phyloP scores from a whole-genome alignment of 2,797 vertebrate genomes.

The Threskiornis aethiopicus region DNA sequence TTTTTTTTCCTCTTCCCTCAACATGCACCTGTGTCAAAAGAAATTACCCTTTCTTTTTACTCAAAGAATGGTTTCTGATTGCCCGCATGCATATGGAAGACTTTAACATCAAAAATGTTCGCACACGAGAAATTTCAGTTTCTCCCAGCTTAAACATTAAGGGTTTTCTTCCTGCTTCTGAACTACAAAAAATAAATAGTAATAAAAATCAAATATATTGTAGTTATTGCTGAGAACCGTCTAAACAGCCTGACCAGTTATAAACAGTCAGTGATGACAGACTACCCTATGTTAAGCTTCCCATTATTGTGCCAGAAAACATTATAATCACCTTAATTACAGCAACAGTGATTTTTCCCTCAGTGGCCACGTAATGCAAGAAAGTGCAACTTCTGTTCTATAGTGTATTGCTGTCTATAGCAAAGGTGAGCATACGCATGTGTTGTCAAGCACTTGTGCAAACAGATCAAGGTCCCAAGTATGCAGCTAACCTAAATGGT shows the following conservation, averaged over 20 bases:
- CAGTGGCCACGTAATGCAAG: not conserved
- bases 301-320: not conserved
- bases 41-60: not conserved
- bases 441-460: not conserved
- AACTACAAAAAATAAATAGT: not conserved
- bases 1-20: not conserved
- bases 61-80: not conserved
- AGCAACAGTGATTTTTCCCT: not conserved
- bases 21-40: not conserved
- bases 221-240: not conserved
- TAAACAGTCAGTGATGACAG: conserved; percentile 32
- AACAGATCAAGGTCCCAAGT: not conserved
- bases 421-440: not conserved
- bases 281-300: conserved; percentile 15
- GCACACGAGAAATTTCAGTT: not conserved
- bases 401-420: not conserved
- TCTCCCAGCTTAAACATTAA: not conserved
- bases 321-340: conserved; percentile 31
- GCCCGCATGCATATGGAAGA: not conserved
- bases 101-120: not conserved
- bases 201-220: not conserved
- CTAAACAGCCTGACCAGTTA: conserved; percentile 1
- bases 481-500: not conserved
- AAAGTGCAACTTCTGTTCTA: not conserved
- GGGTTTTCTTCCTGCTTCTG: conserved; percentile 19